Evolutionary conservation across 2,888 invertebrate genomes (phyloP).

Genomic region (Listrodromus nycthemerus): DNA sequence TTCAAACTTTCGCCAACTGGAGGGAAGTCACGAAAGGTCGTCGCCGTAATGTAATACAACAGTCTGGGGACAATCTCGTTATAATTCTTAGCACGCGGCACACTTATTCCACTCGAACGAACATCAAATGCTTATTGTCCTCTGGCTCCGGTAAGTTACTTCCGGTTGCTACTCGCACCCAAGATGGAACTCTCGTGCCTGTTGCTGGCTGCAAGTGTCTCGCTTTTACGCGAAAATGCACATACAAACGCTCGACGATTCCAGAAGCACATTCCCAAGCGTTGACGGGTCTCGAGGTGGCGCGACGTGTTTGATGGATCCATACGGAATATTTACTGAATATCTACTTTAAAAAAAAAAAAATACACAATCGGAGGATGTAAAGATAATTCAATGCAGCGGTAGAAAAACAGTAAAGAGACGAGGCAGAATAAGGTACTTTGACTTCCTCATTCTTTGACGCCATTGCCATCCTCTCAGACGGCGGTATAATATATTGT

Average conservation of each 20-base stretch:
- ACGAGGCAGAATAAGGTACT: background rate
- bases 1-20: slow-evolving; percentile 24
- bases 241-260: slow-evolving; percentile 27
- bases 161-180: slow-evolving; percentile 46
- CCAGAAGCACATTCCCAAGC: slow-evolving; percentile 27
- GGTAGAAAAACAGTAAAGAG: slow-evolving; percentile 14
- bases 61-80: slow-evolving; percentile 51
- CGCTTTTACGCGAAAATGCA: slow-evolving; percentile 8
- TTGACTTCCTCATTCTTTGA: slow-evolving; percentile 52
- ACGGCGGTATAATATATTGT: slow-evolving; percentile 29
- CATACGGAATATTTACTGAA: slow-evolving; percentile 1
- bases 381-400: slow-evolving; percentile 20
- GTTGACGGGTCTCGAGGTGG: background rate
- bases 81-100: slow-evolving; percentile 45
- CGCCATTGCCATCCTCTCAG: slow-evolving; percentile 24
- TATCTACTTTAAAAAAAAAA: slow-evolving; percentile 26
- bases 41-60: slow-evolving; percentile 6
- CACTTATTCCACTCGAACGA: slow-evolving; percentile 44
- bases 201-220: slow-evolving; percentile 19
- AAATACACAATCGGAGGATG: slow-evolving; percentile 3
- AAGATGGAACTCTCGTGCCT: slow-evolving; percentile 16
- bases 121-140: slow-evolving; percentile 38
- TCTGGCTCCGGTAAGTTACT: slow-evolving; percentile 27
- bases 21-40: slow-evolving; percentile 10
- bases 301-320: slow-evolving; percentile 18